phyloP scores from a whole-genome alignment of 2,113 vertebrate genomes.

The Erythrocercus mccallii region DNA sequence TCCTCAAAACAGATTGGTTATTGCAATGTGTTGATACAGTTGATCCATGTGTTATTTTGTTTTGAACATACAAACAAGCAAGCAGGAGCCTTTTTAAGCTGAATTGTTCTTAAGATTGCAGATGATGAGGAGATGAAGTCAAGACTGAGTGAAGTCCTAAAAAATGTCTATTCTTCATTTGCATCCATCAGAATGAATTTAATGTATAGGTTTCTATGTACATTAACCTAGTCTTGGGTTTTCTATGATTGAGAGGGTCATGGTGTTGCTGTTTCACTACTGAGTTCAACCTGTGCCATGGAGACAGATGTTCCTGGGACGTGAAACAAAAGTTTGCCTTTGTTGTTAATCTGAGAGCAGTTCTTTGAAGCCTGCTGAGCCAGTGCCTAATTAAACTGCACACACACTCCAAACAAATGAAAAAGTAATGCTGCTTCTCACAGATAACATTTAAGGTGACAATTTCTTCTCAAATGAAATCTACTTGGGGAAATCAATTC shows the following conservation, averaged over 20 bases:
- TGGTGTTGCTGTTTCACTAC: not conserved
- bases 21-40: not conserved
- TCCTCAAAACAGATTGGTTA: not conserved
- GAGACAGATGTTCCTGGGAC: not conserved
- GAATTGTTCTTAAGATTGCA: not conserved
- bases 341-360: not conserved
- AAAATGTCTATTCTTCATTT: not conserved
- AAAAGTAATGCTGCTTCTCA: not conserved
- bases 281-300: rapidly evolving
- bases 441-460: conserved; percentile 30
- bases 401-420: not conserved
- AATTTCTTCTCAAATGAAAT: not conserved
- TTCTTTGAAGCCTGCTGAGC: not conserved
- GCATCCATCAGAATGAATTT: not conserved
- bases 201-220: not conserved
- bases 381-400: conserved; percentile 17
- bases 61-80: not conserved
- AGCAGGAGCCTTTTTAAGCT: not conserved
- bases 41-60: not conserved
- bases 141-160: not conserved
- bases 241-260: not conserved
- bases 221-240: not conserved
- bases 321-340: not conserved
- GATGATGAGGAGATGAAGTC: not conserved
- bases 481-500: conserved; percentile 36